A percentile compares a stretch with the other conserved stretches of the same genome.
phyloP scores from a whole-genome alignment of 37 sponge, comb jelly and placozoan genomes.

The Beroe ovata region DNA sequence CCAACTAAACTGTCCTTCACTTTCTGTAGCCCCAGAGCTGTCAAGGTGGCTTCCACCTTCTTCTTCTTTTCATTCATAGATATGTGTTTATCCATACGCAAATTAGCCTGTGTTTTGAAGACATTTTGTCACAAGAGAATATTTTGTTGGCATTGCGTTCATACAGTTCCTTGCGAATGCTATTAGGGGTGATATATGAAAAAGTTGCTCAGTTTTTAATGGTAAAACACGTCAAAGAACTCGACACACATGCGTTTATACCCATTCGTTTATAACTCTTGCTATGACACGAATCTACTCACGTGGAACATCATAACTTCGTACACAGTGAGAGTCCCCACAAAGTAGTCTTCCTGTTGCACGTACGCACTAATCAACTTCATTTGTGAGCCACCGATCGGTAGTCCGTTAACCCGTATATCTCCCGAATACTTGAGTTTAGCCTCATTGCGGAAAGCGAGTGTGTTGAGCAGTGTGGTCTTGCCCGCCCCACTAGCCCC shows the following conservation, averaged over 20 bases:
- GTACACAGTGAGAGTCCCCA: slow-evolving; percentile 70
- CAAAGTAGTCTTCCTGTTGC: slow-evolving; percentile 73
- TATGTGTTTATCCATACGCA: slow-evolving; percentile 47
- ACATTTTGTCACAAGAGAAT: too few relatives aligned
- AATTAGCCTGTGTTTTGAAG: slow-evolving; percentile 43
- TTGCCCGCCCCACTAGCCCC: slow-evolving; percentile 41
- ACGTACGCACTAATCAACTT: slow-evolving; percentile 70
- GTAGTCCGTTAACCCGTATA: not conserved
- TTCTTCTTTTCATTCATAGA: not conserved
- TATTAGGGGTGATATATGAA: too few relatives aligned
- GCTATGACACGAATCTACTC: too few relatives aligned
- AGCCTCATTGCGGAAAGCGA: not conserved
- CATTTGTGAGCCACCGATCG: not conserved
- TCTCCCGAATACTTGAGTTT: not conserved
- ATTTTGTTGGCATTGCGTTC: too few relatives aligned
- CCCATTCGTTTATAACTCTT: too few relatives aligned
- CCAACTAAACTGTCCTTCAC: slow-evolving; percentile 4
- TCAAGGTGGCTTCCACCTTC: slow-evolving; percentile 7
- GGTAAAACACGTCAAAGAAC: too few relatives aligned
- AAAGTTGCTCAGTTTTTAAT: too few relatives aligned
- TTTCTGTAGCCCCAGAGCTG: not conserved
- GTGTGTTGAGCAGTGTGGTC: slow-evolving; percentile 16
- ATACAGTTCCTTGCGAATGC: too few relatives aligned
- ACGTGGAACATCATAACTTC: slow-evolving; percentile 71
- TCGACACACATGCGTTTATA: too few relatives aligned